A percentile compares a stretch with the other conserved stretches of the same genome.
Evolutionary conservation across 1,140 invertebrate genomes (phyloP).

Genomic region (Triops cancriformis): DNA sequence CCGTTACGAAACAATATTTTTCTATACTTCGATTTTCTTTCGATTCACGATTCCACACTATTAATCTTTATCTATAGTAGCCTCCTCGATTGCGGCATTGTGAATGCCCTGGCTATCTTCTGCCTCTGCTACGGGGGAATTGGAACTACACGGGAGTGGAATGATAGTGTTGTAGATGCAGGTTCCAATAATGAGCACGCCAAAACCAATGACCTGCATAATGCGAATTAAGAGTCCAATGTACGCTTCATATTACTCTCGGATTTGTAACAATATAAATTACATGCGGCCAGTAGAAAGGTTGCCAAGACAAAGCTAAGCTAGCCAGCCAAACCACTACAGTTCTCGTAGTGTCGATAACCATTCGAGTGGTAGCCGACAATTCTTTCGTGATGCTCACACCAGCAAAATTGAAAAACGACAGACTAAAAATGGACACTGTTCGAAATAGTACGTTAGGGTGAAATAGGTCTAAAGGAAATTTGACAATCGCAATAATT

Average conservation of each 20-base stretch:
- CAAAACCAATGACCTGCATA: not conserved
- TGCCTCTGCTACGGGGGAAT: not conserved
- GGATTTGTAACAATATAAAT: constrained; percentile 12
- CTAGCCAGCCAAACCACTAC: constrained; percentile 80
- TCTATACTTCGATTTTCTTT: not conserved
- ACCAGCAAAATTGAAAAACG: constrained; percentile 93
- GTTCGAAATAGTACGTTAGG: constrained; percentile 33
- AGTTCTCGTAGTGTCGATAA: constrained; percentile 80
- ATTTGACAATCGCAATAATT: constrained; percentile 32
- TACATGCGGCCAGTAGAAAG: constrained; percentile 69
- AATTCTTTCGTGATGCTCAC: constrained; percentile 91
- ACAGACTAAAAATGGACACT: constrained; percentile 81
- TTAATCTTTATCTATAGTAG: not conserved
- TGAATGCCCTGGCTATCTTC: not conserved
- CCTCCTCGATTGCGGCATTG: not conserved
- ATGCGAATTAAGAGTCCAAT: too few species aligned
- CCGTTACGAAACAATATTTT: not conserved
- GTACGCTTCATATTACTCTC: too few species aligned
- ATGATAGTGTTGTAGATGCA: not conserved
- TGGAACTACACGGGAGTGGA: not conserved
- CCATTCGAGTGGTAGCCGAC: constrained; percentile 83
- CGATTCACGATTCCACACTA: not conserved
- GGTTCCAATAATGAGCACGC: not conserved
- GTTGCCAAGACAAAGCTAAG: constrained; percentile 63
- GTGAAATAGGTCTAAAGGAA: not conserved